A percentile compares a stretch with the other conserved stretches of the same genome.
Conservation (phyloP, 1,140 invertebrate species). For the Atta texana region DNA sequence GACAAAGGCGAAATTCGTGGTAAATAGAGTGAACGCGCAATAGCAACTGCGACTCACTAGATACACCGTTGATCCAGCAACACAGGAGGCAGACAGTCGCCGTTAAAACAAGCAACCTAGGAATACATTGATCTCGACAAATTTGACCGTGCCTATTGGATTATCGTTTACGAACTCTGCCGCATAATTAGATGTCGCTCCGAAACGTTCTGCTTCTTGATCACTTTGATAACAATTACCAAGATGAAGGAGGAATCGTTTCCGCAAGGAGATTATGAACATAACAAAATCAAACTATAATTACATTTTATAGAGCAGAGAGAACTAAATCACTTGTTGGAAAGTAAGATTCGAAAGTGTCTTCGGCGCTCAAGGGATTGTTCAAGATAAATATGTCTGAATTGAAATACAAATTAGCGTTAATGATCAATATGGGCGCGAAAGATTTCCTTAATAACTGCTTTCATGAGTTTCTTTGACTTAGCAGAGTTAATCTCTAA, state of each 20-base stretch:
- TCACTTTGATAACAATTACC: constrained; percentile 33
- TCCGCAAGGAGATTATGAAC: constrained; percentile 10
- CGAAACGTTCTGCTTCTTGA: constrained; percentile 35
- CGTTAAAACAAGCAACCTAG: neutral
- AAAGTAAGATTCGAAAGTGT: neutral
- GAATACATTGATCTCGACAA: constrained; percentile 4
- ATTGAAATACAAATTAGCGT: neutral
- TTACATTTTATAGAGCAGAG: neutral
- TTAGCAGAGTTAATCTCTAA: constrained; percentile 35
- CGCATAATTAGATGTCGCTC: constrained; percentile 36
- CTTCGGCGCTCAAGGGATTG: neutral
- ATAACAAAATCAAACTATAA: neutral
- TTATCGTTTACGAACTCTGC: constrained; percentile 31
- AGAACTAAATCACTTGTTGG: neutral
- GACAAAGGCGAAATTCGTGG: constrained; percentile 50
- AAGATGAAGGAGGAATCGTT: constrained; percentile 1
- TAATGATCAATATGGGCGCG: neutral
- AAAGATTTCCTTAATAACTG: neutral
- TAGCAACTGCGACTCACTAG: constrained; percentile 56
- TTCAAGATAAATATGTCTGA: neutral
- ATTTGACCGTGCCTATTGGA: constrained; percentile 29
- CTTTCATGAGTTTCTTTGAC: neutral
- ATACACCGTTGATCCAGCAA: constrained; percentile 62
- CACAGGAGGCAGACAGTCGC: constrained; percentile 26
- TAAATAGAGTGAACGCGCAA: constrained; percentile 40